Evolutionary conservation across 1,140 invertebrate genomes (phyloP).

Genomic region (Panonychus citri): DNA sequence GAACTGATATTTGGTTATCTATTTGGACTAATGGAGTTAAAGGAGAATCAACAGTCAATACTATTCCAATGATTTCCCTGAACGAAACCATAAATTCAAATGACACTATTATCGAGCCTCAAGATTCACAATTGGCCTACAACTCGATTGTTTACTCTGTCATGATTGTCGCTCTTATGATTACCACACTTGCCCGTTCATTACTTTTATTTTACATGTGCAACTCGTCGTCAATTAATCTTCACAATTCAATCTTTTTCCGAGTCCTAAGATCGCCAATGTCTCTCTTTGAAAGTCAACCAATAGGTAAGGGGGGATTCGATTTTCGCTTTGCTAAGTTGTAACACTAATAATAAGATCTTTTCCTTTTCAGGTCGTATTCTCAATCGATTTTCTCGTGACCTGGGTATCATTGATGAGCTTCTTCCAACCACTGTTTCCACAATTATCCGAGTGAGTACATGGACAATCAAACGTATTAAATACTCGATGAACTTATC

Average conservation of each 20-base stretch:
- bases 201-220: constrained; percentile 49
- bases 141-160: constrained; percentile 38
- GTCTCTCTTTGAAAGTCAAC: constrained; percentile 69
- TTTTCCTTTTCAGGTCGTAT: constrained; percentile 30
- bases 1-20: constrained; percentile 15
- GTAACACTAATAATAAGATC: constrained; percentile 29
- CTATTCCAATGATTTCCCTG: not conserved
- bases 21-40: constrained; percentile 8
- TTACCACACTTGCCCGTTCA: constrained; percentile 29
- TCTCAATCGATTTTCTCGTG: constrained; percentile 13
- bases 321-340: not conserved
- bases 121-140: constrained; percentile 11
- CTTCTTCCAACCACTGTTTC: constrained; percentile 43
- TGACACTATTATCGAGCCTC: not conserved
- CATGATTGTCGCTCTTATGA: constrained; percentile 29
- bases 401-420: constrained; percentile 12
- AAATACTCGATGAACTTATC: constrained; percentile 38
- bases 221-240: constrained; percentile 45
- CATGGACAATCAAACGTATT: not conserved
- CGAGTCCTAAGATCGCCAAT: constrained; percentile 55
- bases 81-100: not conserved
- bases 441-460: constrained; percentile 21
- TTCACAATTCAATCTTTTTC: constrained; percentile 63
- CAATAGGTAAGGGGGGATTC: constrained; percentile 25
- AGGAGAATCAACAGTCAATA: too few species aligned